phyloP scores from a whole-genome alignment of 1,140 invertebrate species.

The Drosophila rufa region DNA sequence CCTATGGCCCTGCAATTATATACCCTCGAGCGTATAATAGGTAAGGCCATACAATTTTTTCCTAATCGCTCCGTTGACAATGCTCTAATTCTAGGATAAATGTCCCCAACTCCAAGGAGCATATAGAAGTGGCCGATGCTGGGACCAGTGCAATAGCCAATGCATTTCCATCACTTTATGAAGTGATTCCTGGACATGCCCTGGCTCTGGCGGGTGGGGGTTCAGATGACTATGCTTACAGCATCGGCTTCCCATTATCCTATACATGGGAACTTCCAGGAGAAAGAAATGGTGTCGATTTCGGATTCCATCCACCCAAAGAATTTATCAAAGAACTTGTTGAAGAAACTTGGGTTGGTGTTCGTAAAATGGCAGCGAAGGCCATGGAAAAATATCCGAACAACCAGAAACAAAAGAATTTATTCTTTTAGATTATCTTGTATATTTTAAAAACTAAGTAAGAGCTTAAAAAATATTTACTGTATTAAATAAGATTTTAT shows the following conservation, averaged over 20 bases:
- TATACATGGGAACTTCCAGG: slow-evolving; percentile 22
- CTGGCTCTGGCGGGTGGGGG: slow-evolving; percentile 20
- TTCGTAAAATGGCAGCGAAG: slow-evolving; percentile 34
- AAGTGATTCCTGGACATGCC: too few relatives aligned
- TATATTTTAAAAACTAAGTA: too few relatives aligned
- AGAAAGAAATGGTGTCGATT: neutral
- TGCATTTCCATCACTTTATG: neutral
- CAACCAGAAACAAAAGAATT: too few relatives aligned
- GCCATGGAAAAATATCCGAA: too few relatives aligned
- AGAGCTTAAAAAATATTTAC: too few relatives aligned
- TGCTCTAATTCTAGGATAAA: neutral
- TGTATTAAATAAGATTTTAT: too few relatives aligned
- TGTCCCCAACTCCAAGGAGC: neutral
- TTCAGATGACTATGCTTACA: slow-evolving; percentile 46
- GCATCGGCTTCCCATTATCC: slow-evolving; percentile 33
- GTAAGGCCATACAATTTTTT: neutral
- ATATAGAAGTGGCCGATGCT: too few relatives aligned
- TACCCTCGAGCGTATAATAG: slow-evolving; percentile 27
- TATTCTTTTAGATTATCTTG: too few relatives aligned
- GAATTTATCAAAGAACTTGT: slow-evolving; percentile 24
- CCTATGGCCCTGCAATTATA: neutral
- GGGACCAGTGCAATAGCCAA: too few relatives aligned
- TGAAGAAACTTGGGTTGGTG: slow-evolving; percentile 46
- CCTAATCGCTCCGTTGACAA: neutral
- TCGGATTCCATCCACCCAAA: slow-evolving; percentile 17